These are phyloP conservation scores for Sussaba pulchella DNA, from an alignment of 2,888 invertebrate genomes.

Conservation along the genomic window DNA sequence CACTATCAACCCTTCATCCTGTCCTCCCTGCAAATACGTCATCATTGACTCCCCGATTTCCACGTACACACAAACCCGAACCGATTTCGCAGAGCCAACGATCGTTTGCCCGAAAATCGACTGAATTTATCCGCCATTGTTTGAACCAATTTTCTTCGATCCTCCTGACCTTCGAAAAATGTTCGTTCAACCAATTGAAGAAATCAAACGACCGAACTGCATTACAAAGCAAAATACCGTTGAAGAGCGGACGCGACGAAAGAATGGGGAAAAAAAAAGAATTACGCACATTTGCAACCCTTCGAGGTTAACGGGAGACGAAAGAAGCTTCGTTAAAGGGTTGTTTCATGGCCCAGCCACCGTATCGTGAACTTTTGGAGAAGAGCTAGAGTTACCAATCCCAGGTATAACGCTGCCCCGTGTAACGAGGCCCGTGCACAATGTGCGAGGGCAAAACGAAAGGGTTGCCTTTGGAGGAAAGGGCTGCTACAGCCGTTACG, in stretches of 20 bases:
- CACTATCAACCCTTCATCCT: background rate
- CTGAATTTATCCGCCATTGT: too few species aligned
- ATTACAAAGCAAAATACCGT: too few species aligned
- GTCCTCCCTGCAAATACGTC: too few species aligned
- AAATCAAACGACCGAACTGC: too few species aligned
- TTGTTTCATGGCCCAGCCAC: constrained; percentile 42
- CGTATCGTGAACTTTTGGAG: constrained; percentile 23
- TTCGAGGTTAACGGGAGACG: constrained; percentile 8
- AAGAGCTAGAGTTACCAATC: constrained; percentile 77
- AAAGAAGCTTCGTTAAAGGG: constrained; percentile 59
- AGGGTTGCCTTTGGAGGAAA: constrained; percentile 51
- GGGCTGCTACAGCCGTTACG: constrained; percentile 76
- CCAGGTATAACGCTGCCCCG: constrained; percentile 72
- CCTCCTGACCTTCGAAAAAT: too few species aligned
- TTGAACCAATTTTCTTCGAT: too few species aligned
- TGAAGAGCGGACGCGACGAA: too few species aligned
- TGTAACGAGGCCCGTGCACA: constrained; percentile 38
- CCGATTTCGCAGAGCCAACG: too few species aligned
- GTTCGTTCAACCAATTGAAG: background rate
- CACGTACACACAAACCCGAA: too few species aligned
- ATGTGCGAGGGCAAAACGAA: constrained; percentile 55
- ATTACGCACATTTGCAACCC: constrained; percentile 30
- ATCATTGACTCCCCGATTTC: too few species aligned
- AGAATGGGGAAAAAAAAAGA: constrained; percentile 4
- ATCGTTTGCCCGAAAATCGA: too few species aligned